Conservation (phyloP, 37 sponge, comb jelly and placozoan genomes). For the Cladorhizidae sp. region DNA sequence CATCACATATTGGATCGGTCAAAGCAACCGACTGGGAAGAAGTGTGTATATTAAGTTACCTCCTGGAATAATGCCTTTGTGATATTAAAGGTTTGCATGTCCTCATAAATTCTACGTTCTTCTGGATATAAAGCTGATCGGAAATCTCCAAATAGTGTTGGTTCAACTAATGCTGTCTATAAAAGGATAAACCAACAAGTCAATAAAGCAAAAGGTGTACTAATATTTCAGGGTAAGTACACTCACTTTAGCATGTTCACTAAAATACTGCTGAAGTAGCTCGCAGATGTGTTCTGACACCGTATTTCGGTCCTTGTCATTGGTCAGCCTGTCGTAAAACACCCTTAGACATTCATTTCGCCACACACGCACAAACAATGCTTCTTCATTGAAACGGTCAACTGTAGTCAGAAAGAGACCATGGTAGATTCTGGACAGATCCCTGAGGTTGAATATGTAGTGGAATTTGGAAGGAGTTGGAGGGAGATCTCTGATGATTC, state of each 20-base stretch:
- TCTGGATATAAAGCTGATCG: constrained; percentile 89
- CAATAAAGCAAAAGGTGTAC: neutral
- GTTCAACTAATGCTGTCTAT: constrained; percentile 71
- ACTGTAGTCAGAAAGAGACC: constrained; percentile 87
- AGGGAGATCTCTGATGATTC: constrained; percentile 89
- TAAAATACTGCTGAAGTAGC: constrained; percentile 78
- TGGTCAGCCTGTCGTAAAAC: constrained; percentile 94
- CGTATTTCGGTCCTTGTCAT: constrained; percentile 75
- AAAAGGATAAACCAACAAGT: neutral
- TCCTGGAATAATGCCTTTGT: constrained; percentile 91
- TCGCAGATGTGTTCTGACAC: constrained; percentile 81
- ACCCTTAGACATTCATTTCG: constrained; percentile 96
- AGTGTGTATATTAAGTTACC: too few species aligned
- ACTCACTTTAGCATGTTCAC: constrained; percentile 51
- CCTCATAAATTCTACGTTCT: constrained; percentile 90
- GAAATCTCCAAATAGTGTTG: constrained; percentile 95
- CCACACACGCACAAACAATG: constrained; percentile 85
- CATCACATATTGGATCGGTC: too few species aligned
- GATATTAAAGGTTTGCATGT: constrained; percentile 92
- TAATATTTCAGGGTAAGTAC: neutral
- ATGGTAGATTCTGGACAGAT: constrained; percentile 97
- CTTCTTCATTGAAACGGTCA: constrained; percentile 69
- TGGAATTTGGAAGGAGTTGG: constrained; percentile 99
- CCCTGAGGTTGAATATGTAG: constrained; percentile 98
- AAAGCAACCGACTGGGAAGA: too few species aligned